A percentile compares a stretch with the other conserved stretches of the same genome.
These are phyloP conservation scores for Callocephalon fimbriatum DNA, from an alignment of 2,113 vertebrate genomes.

Conservation along the genomic window DNA sequence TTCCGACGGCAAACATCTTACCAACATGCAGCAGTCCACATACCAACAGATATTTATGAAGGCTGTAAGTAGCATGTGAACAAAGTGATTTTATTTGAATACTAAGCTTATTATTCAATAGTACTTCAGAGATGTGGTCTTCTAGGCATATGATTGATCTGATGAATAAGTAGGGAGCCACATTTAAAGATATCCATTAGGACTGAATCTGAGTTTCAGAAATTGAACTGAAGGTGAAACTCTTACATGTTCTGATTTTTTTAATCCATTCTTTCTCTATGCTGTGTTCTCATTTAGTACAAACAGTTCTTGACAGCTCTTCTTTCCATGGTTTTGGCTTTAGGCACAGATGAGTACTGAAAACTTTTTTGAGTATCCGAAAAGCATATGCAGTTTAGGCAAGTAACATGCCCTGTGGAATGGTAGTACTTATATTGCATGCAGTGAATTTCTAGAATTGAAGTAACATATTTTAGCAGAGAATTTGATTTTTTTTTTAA, in stretches of 20 bases:
- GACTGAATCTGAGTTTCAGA: neutral
- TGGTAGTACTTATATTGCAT: neutral
- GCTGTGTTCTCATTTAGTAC: neutral
- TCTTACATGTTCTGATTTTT: neutral
- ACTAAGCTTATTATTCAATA: neutral
- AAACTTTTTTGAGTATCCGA: neutral
- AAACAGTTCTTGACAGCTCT: neutral
- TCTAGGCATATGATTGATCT: neutral
- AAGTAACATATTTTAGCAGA: neutral
- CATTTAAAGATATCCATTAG: neutral
- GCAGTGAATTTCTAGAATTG: neutral
- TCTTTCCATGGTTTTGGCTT: neutral
- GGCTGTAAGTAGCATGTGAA: conserved; percentile 89
- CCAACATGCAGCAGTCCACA: conserved; percentile 96
- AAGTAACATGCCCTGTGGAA: neutral
- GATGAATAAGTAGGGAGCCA: neutral
- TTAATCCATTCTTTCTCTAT: neutral
- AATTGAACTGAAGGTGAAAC: neutral
- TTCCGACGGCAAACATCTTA: conserved; percentile 91
- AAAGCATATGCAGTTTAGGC: neutral
- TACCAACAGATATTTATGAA: conserved; percentile 98
- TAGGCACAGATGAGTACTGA: neutral
- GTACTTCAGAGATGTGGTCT: neutral
- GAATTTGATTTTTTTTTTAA: neutral
- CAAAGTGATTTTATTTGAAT: neutral